These are phyloP conservation scores for Hipposideros armiger DNA, from an alignment of 2,113 vertebrate species.

Conservation along the genomic window DNA sequence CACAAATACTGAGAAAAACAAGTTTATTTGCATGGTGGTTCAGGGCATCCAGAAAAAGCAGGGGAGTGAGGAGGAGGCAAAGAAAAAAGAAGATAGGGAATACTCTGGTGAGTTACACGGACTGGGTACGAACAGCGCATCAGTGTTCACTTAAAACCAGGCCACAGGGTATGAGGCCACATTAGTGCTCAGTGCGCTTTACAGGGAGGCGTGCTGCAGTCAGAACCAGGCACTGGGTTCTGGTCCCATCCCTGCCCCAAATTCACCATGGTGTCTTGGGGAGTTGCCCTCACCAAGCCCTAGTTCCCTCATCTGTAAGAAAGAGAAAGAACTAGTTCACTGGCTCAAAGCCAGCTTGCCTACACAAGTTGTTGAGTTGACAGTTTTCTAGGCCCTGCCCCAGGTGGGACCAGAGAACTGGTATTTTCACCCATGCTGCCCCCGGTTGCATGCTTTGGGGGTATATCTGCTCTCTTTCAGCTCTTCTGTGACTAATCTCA, in stretches of 20 bases:
- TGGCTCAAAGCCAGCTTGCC: not conserved
- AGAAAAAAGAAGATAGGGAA: not conserved
- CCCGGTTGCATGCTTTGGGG: not conserved
- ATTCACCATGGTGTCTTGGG: not conserved
- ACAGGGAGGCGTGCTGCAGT: not conserved
- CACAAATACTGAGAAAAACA: slow-evolving; percentile 74
- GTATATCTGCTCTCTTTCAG: not conserved
- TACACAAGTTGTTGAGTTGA: not conserved
- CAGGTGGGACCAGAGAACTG: not conserved
- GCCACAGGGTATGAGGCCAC: not conserved
- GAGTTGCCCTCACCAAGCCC: not conserved
- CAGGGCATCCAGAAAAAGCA: not conserved
- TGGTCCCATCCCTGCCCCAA: not conserved
- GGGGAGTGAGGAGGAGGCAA: not conserved
- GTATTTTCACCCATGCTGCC: not conserved
- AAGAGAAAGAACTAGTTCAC: not conserved
- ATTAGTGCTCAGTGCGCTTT: not conserved
- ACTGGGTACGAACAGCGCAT: not conserved
- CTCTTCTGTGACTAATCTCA: not conserved
- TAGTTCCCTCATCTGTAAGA: not conserved
- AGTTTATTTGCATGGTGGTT: slow-evolving; percentile 57
- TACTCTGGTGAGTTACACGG: not conserved
- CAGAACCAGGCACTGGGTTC: not conserved
- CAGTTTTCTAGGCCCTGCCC: not conserved
- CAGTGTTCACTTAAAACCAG: not conserved